Evolutionary conservation across 1,140 invertebrate species (phyloP), one percentile per base, ranked within the genome.

Genomic region (Platorchestia sp.): DNA sequence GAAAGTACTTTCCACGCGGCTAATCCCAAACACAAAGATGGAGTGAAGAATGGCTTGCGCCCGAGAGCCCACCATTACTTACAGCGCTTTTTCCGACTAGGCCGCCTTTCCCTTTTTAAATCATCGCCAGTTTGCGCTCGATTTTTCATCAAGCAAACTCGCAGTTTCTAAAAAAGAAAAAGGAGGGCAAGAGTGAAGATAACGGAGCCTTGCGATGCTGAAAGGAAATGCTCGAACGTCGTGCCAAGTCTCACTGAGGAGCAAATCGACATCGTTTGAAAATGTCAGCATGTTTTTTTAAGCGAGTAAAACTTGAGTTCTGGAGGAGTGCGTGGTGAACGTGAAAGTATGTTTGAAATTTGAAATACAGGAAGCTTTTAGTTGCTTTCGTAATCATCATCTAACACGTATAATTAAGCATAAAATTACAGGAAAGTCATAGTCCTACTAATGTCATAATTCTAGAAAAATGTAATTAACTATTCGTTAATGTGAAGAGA

Each of bases 61-160:
- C 43, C 91, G 43, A 93, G 43, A 93, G 91, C 91, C 45, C 91
- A 93, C 91, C 91, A 93, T 93, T 93, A 93, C 91, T 93, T 93
- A 93, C 91, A 93, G 91, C 91, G 91, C 91, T 93, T 93, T 93
- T 89, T 93, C 91, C 91, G 43, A 93, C 91, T 93, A 93, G 91
- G 91, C 91, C 91, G 91, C 91, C 91, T 93, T 93, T 93, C 91
- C 91, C 91, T 93, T 93, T 93, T 93, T 93, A 93, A 93, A 93
- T 93, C 91, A 93, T 93, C 91, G 91, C 91, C 91, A 93, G 91
- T 93, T 93, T 93, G 91, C 91, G 91, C 91, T 93, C 91, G 91
- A 93, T 93, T 93, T 93, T 93, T 93, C 91, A 93, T 93, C 91
- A 93, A 93, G 91, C 91, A 93, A 93, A 93, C 91, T 93, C 91